Base-by-base conservation (phyloP, 2,888 invertebrate species). In the Andrena bucephala region DNA sequence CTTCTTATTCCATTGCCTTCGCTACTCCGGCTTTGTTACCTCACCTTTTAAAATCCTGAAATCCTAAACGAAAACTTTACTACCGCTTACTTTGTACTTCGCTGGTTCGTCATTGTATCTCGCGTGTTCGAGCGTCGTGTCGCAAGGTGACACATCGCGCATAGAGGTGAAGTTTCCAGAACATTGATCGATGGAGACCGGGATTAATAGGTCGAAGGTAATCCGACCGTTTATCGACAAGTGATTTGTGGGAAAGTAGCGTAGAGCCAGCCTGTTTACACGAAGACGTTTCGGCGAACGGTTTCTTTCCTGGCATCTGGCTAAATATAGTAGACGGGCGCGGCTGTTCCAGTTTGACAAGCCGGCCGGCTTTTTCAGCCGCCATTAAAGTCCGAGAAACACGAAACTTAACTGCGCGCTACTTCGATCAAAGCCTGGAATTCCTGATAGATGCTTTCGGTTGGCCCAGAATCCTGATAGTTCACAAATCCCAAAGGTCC, bases 261-360 rank as follows among this genome's bases (percentile, higher is more conserved):
- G 31, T 27, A 27, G 29, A 42, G n/a, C 24, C n/a, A 4, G 27
- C 60, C 16, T 60, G 62, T 72, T 68, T 72, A 59, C 24, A 29
- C 7, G 57, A n/a, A 8, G 52, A 27, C 66, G 33, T 24, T 16
- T 60, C 31, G 20, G 7, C 24, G 36, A 29, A 7, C 31, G 10
- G 50, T 75, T 78, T 77, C 66, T 83, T 80, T 78, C 24, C 48
- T 66, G 78, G 67, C 31, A 10, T 54, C 54, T 66, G 42, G 71
- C 83, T 88, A 89, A 87, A 87, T 89, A 86, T 89, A 88, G 84
- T 60, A 33, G 2, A 60, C 62, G 72, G 84, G 87, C 48, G 84
- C 74, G 87, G 84, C 62, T 71, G 77, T 69, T 75, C 81, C 62
- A 79, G 83, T 86, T 86, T 89, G 89, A 87, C 89, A 88, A 81